Evolutionary conservation across 2,888 invertebrate genomes (phyloP), one percentile per base, ranked within the genome.

Genomic region (Cinara cedri): DNA sequence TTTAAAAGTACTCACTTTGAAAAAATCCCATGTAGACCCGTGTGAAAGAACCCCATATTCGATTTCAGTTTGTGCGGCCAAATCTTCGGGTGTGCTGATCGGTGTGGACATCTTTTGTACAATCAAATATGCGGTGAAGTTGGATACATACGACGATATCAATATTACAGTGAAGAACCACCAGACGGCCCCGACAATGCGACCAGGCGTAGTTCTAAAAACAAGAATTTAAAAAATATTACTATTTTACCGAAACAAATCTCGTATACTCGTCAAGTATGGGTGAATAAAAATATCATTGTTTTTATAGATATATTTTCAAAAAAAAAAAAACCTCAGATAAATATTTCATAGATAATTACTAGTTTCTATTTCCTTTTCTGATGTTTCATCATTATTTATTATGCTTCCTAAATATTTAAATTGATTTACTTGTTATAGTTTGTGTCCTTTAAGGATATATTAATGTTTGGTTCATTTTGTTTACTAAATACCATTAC

Each of bases 121-220:
- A 16, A 98, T 99, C 81, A 99, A 90, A 86, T 98, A 98, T 4
- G 99, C 98, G 1, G 97, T 97, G 84, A 99, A 89, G 87, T 99
- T 99, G 81, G 99, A 99, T 65, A 99, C 99, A 86, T 99, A 99
- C 26, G 98, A 98, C 76, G 98, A 98, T 82, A 98, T 96, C 81
- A 98, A 90, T 85, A 99, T 98, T 82, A 99, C 89, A 0, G 98
- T 98, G 87, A 99, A 99, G 87, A 98, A 98, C 98, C 98, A 99
- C 98, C 98, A 99, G 1, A 98, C 97, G 57, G 96, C 95, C 62
- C 97, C 97, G 2, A 98, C 98, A 84, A 98, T 97, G 81, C 99
- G 90, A 6, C 96, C 96, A 0, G 96, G 95, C 83, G 95, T 89
- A 4, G 94, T 94, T 85, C 94, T 90, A 85, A n/a, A 81, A 51